Evolutionary conservation across 1,140 invertebrate genomes (phyloP).

Genomic region (Lutraria rhynchaena): DNA sequence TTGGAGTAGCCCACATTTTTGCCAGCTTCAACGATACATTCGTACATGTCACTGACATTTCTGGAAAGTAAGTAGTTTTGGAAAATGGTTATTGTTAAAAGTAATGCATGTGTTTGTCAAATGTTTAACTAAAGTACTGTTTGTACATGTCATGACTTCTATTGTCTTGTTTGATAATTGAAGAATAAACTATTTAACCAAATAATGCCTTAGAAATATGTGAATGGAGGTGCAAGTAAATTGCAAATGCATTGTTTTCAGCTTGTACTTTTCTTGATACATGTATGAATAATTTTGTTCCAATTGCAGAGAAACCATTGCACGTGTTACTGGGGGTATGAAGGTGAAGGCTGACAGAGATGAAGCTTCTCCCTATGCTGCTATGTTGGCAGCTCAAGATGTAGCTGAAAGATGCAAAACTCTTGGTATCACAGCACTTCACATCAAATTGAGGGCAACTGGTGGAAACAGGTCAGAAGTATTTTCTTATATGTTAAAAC

Average conservation of each 20-base stretch:
- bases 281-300: conserved; percentile 19
- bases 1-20: conserved; percentile 99
- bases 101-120: too few relatives aligned
- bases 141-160: too few relatives aligned
- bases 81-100: too few relatives aligned
- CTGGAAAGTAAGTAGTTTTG: conserved; percentile 90
- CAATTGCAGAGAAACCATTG: conserved; percentile 95
- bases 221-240: too few relatives aligned
- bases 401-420: conserved; percentile 99
- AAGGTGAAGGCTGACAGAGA: conserved; percentile 99
- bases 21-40: conserved; percentile 99
- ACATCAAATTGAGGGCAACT: conserved; percentile 98
- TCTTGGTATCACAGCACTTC: conserved; percentile 97
- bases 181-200: too few relatives aligned
- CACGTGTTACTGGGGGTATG: conserved; percentile 99
- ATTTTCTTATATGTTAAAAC: not conserved
- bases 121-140: too few relatives aligned
- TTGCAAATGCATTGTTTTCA: too few relatives aligned
- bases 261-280: too few relatives aligned
- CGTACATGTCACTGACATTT: conserved; percentile 99
- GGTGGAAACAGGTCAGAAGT: conserved; percentile 92
- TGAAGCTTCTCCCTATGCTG: conserved; percentile 99
- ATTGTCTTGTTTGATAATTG: too few relatives aligned
- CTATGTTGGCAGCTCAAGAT: conserved; percentile 99
- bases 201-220: too few relatives aligned